These are phyloP conservation scores for Blomia tropicalis DNA, from an alignment of 2,888 invertebrate species.

Conservation along the genomic window DNA sequence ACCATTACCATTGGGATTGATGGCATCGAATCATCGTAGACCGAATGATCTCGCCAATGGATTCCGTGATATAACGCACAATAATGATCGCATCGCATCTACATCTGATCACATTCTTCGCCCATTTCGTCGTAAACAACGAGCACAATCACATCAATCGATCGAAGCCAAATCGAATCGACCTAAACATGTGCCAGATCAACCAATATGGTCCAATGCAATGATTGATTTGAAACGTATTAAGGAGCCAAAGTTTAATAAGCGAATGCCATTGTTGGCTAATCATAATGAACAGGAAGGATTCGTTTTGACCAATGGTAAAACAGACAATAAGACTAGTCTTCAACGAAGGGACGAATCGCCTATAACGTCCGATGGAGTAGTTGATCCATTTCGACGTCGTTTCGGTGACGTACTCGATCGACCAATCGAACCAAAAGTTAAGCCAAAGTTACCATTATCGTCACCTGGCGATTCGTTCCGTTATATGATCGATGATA, in stretches of 20 bases:
- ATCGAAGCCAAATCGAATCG: background rate
- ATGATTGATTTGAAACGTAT: constrained; percentile 13
- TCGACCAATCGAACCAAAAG: background rate
- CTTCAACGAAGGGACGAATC: background rate
- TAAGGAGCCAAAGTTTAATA: background rate
- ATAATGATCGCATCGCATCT: background rate
- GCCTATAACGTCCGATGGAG: background rate
- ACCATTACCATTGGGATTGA: too few species aligned
- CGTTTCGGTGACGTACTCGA: background rate
- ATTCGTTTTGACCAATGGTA: background rate
- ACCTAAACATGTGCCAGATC: background rate
- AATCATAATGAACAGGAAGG: constrained; percentile 14
- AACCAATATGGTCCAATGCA: background rate
- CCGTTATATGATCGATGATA: background rate
- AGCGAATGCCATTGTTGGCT: background rate
- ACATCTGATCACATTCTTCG: background rate
- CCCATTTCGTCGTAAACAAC: background rate
- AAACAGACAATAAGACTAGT: background rate
- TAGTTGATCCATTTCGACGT: background rate
- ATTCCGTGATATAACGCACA: background rate
- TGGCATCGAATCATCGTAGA: background rate
- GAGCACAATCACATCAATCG: background rate
- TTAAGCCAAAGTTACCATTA: background rate
- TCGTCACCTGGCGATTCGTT: background rate
- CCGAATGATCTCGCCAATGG: background rate